Evolutionary conservation across 2,888 invertebrate genomes (phyloP), one percentile per base, ranked within the genome.

Genomic region (Cyrtodaria siliqua): DNA sequence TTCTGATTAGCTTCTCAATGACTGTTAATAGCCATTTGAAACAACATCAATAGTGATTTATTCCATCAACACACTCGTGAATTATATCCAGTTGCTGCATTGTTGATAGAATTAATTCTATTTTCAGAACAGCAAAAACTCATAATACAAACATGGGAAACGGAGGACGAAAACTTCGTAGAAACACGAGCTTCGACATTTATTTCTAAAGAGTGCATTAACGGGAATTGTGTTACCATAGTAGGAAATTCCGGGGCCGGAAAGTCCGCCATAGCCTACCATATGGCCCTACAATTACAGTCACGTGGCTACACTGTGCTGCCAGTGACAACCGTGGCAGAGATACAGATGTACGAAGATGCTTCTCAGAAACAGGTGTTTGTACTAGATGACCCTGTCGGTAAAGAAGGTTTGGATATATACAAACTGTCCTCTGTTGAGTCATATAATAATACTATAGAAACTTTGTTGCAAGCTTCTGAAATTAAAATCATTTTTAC

Each of bases 251-350:
- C 56, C 16, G 56, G 56, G 20, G 29, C 56, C 23, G 56, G 56
- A 2, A 56, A 56, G 38, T 56, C 56, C 23, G 56, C 56, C 4
- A 29, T 56, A 38, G 56, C 56, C 18, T 56, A 56, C 33, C 56
- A 56, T 14, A 56, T 33, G 14, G 56, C 56, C 23, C 20, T 56
- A 20, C 29, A 38, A 38, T 14, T 56, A 20, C 29, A 20, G 12
- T 9, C 40, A n/a, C 38, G 33, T 4, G 56, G 56, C 23, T 56
- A 56, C 38, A 56, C 4, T 38, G 33, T 56, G 2, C 2, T 56
- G 20, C 56, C 56, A n/a, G 38, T 56, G 2, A 14, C 29, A 18
- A 38, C 18, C 8, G 2, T 56, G 1, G 38, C 29, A 33, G 56
- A 56, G 6, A 20, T 56, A 56, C 56, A 56, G 6, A 33, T 9